Conservation (phyloP, 2,113 vertebrate species). For the Anguilla japonica region DNA sequence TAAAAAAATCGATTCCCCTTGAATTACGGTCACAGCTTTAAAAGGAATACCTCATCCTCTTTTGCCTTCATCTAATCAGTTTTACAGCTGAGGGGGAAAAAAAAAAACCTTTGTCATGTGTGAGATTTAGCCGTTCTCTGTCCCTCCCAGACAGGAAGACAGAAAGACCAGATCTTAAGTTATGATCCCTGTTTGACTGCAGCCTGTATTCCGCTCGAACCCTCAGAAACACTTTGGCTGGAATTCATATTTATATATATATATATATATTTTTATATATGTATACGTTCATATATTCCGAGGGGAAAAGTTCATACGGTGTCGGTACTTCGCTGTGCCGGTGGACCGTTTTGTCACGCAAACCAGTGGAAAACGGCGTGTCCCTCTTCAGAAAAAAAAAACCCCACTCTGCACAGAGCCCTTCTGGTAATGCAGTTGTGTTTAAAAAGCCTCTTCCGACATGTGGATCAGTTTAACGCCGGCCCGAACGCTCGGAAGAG, state of each 20-base stretch:
- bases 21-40: too few relatives aligned
- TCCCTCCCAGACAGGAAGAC: background rate
- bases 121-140: slow-evolving; percentile 35
- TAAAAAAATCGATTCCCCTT: too few relatives aligned
- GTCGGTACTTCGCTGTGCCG: background rate
- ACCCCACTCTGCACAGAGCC: background rate
- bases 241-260: background rate
- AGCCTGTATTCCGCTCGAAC: background rate
- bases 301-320: background rate
- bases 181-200: background rate
- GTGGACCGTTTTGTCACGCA: background rate
- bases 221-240: background rate
- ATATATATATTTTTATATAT: too few relatives aligned
- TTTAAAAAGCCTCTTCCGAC: background rate
- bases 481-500: background rate
- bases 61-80: too few relatives aligned
- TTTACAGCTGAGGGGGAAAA: background rate
- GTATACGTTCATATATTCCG: background rate
- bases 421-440: background rate
- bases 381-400: too few relatives aligned
- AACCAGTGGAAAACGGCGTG: background rate
- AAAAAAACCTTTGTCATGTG: too few relatives aligned
- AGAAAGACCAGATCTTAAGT: background rate
- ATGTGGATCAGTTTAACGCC: background rate
- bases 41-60: too few relatives aligned